Percentiles rank a stretch among this genome's conserved stretches.
Conservation (phyloP, 2,888 invertebrate genomes). For the Aleiodes testaceus region DNA sequence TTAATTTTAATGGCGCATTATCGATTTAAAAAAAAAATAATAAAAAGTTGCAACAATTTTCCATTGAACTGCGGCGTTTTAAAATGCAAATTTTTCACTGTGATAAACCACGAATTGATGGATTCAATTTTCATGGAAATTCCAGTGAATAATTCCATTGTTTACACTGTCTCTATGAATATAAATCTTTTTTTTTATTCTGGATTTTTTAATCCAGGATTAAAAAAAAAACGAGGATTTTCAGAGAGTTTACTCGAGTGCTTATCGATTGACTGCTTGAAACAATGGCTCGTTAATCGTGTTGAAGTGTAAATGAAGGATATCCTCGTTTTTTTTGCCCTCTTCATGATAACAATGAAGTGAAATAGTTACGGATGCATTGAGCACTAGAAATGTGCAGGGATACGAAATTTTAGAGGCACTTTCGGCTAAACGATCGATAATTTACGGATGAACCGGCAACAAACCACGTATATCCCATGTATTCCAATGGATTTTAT, state of each 20-base stretch:
- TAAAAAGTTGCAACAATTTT: too few relatives aligned
- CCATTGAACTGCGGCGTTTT: too few relatives aligned
- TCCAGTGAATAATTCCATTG: too few relatives aligned
- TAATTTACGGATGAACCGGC: conserved; percentile 10
- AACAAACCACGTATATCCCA: conserved; percentile 1
- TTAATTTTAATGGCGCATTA: too few relatives aligned
- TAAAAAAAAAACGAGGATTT: too few relatives aligned
- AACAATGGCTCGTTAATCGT: conserved; percentile 20
- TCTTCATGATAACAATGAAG: not conserved
- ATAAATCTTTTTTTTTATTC: not conserved
- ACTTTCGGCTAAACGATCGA: conserved; percentile 1
- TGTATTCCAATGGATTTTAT: conserved; percentile 12
- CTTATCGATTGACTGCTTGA: conserved; percentile 21
- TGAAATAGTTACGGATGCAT: too few relatives aligned
- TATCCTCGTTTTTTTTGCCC: not conserved
- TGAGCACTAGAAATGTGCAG: too few relatives aligned
- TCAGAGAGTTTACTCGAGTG: conserved; percentile 15
- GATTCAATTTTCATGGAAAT: too few relatives aligned
- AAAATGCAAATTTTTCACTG: too few relatives aligned
- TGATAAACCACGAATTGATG: too few relatives aligned
- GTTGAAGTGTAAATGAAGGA: conserved; percentile 17
- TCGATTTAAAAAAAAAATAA: too few relatives aligned
- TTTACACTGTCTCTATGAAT: not conserved
- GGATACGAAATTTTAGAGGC: too few relatives aligned
- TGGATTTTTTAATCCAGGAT: not conserved